These are phyloP conservation scores for Helicoverpa armigera DNA, from an alignment of 1,140 invertebrate genomes.

Conservation along the genomic window DNA sequence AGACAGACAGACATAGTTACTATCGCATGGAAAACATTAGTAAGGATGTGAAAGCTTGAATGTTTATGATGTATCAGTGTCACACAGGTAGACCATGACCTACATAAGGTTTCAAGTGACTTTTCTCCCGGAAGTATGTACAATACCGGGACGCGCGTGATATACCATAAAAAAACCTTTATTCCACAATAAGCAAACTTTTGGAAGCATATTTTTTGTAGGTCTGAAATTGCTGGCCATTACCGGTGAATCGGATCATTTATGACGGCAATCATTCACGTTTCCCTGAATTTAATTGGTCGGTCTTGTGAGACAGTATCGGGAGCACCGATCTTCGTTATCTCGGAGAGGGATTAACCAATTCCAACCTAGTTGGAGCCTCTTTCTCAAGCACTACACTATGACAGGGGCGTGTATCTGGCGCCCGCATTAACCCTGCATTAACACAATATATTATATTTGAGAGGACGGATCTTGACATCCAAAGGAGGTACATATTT, in stretches of 20 bases:
- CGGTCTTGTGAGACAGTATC: constrained; percentile 36
- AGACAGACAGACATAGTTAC: too few species aligned
- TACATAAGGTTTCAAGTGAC: too few species aligned
- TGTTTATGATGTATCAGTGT: too few species aligned
- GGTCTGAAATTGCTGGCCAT: not conserved
- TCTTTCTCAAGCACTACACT: constrained; percentile 34
- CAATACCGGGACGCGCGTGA: too few species aligned
- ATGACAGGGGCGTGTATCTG: constrained; percentile 38
- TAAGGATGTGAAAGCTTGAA: too few species aligned
- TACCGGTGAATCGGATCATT: constrained; percentile 18
- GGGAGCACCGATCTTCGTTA: constrained; percentile 25
- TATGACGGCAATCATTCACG: constrained; percentile 42
- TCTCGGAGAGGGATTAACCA: constrained; percentile 25
- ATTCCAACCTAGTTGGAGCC: constrained; percentile 11
- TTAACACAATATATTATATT: constrained; percentile 40
- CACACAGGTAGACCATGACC: too few species aligned
- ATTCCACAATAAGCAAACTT: not conserved
- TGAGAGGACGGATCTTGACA: constrained; percentile 17
- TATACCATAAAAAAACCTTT: not conserved
- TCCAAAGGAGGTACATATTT: constrained; percentile 9
- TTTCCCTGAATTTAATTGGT: constrained; percentile 43
- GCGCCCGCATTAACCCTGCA: constrained; percentile 44
- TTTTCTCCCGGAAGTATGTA: too few species aligned
- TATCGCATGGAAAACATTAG: too few species aligned
- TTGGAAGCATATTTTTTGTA: not conserved